These are phyloP conservation scores for Ceraclea dissimilis DNA, from an alignment of 2,888 invertebrate genomes.

Conservation along the genomic window DNA sequence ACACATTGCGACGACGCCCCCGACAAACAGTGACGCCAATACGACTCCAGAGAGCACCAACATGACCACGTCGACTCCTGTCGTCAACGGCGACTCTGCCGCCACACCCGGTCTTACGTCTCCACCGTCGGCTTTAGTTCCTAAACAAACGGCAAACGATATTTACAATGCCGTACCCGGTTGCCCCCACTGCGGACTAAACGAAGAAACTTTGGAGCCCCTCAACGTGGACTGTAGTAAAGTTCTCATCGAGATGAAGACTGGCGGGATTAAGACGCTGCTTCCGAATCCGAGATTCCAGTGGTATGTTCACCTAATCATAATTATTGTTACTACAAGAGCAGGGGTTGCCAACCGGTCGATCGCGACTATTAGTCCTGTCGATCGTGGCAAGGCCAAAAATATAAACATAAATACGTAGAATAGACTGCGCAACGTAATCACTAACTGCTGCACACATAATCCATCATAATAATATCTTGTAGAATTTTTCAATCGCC, in stretches of 20 bases:
- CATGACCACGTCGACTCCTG: background rate
- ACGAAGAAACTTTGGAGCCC: constrained; percentile 37
- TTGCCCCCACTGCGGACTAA: constrained; percentile 45
- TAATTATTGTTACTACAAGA: no score
- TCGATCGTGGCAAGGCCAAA: no score
- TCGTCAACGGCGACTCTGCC: background rate
- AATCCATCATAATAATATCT: no score
- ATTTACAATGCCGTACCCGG: constrained; percentile 29
- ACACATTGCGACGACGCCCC: background rate
- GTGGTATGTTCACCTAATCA: constrained; percentile 34
- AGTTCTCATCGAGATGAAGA: constrained; percentile 36
- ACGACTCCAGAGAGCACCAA: background rate
- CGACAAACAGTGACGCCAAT: background rate
- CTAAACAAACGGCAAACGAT: constrained; percentile 4
- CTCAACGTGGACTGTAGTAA: constrained; percentile 33
- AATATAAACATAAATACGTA: no score
- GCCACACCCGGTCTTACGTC: constrained; percentile 26
- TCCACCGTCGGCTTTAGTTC: constrained; percentile 25
- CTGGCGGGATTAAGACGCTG: constrained; percentile 37
- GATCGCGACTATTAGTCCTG: no score
- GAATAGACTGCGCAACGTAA: no score
- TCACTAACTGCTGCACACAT: no score
- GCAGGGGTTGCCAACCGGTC: no score
- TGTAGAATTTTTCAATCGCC: no score
- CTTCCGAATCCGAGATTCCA: constrained; percentile 43